Percentiles rank a stretch among this genome's conserved stretches.
Conservation (phyloP, 2,797 vertebrate species). For the Peromyscus eremicus region DNA sequence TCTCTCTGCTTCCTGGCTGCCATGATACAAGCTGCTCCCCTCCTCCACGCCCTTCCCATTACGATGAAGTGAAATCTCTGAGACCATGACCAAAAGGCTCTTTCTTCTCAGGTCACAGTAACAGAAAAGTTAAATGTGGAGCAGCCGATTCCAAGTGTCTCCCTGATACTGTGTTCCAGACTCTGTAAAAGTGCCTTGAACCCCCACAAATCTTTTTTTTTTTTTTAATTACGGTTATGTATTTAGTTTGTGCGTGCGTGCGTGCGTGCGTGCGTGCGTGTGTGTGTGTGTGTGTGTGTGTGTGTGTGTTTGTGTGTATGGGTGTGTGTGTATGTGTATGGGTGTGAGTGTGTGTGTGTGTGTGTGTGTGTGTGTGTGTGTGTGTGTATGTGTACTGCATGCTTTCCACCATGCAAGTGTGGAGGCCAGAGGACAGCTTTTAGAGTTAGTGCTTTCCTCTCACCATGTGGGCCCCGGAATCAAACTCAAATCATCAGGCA, state of each 20-base stretch:
- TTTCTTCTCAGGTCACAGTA: background rate
- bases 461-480: too few relatives aligned
- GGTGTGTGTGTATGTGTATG: too few relatives aligned
- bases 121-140: background rate
- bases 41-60: background rate
- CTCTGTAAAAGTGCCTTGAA: background rate
- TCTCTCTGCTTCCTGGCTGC: background rate
- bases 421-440: background rate
- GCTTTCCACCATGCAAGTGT: background rate
- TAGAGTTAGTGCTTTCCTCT: background rate
- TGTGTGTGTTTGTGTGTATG: background rate
- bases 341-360: background rate
- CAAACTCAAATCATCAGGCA: background rate
- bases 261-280: background rate
- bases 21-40: background rate
- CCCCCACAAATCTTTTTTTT: background rate
- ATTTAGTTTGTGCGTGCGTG: background rate
- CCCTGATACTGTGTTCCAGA: background rate
- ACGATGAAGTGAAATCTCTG: background rate
- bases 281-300: background rate
- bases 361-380: background rate
- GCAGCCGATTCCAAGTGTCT: background rate
- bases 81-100: background rate
- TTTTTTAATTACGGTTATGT: background rate
- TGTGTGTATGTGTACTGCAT: background rate